A percentile compares a stretch with the other conserved stretches of the same genome.
Evolutionary conservation across 2,113 vertebrate species (phyloP).

Genomic region (Ariopsis seemanni): DNA sequence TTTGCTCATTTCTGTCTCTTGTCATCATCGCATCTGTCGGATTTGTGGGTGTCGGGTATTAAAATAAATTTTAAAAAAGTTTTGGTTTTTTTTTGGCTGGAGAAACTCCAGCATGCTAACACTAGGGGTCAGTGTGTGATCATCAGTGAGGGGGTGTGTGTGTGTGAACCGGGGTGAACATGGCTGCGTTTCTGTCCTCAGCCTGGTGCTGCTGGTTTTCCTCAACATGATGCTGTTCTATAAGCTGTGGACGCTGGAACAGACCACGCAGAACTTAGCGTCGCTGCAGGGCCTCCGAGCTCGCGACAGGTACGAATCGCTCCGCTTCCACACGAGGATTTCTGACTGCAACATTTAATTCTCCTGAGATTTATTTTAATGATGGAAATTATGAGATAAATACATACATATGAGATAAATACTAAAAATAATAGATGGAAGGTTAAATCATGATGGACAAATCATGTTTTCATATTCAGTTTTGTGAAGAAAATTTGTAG

Average conservation of each 20-base stretch:
- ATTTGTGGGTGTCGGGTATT: slow-evolving; percentile 83
- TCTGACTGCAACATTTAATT: background rate
- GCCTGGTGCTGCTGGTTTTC: slow-evolving; percentile 93
- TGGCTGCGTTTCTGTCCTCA: slow-evolving; percentile 56
- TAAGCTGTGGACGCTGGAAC: slow-evolving; percentile 98
- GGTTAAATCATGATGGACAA: too few species aligned
- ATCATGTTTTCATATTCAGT: too few species aligned
- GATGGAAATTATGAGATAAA: background rate
- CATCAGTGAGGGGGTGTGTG: background rate
- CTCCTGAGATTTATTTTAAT: background rate
- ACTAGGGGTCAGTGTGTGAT: slow-evolving; percentile 26
- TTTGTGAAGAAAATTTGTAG: too few species aligned
- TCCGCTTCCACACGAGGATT: background rate
- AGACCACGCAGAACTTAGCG: slow-evolving; percentile 90
- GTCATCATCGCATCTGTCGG: slow-evolving; percentile 75
- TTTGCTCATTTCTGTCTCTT: slow-evolving; percentile 15
- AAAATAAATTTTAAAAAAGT: background rate
- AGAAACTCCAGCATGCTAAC: background rate
- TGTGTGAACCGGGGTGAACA: background rate
- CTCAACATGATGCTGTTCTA: slow-evolving; percentile 99
- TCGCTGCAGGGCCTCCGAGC: slow-evolving; percentile 91
- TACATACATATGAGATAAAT: background rate
- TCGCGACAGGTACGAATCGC: slow-evolving; percentile 84
- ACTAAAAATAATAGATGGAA: too few species aligned
- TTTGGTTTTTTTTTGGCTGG: slow-evolving; percentile 36